A percentile compares a stretch with the other conserved stretches of the same genome.
Conservation (phyloP, 2,113 vertebrate species). For the Meleagris gallopavo region DNA sequence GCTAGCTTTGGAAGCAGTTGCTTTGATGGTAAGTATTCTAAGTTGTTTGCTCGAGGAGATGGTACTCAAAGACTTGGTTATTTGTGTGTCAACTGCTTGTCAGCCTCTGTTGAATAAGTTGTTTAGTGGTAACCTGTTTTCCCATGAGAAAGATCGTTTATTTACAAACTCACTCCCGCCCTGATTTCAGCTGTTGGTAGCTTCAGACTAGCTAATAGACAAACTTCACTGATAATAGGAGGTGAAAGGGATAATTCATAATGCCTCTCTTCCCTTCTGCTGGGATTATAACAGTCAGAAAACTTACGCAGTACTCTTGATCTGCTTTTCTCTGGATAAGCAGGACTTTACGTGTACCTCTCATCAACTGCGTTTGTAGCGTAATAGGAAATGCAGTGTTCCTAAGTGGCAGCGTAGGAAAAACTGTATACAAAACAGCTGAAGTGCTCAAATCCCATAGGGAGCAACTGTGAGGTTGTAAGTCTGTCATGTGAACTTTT, state of each 20-base stretch:
- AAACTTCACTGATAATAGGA: not conserved
- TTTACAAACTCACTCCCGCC: not conserved
- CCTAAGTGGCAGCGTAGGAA: not conserved
- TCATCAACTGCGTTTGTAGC: not conserved
- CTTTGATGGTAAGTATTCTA: not conserved
- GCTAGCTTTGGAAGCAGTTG: not conserved
- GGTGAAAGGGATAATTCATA: not conserved
- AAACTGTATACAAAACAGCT: not conserved
- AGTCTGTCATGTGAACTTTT: not conserved
- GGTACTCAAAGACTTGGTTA: not conserved
- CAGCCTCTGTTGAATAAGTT: not conserved
- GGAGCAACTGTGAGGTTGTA: not conserved
- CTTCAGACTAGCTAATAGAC: not conserved
- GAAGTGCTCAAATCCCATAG: not conserved
- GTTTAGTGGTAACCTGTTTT: not conserved
- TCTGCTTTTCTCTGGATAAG: conserved; percentile 12
- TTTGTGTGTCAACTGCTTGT: not conserved
- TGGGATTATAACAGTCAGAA: not conserved
- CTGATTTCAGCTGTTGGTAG: not conserved
- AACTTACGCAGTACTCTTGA: not conserved
- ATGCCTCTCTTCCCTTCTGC: not conserved
- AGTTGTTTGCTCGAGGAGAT: not conserved
- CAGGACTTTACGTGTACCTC: not conserved
- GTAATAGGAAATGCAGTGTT: not conserved
- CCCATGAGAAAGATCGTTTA: not conserved